phyloP scores from a whole-genome alignment of 2,797 vertebrate species.

The Melanotaenia pygmaea region DNA sequence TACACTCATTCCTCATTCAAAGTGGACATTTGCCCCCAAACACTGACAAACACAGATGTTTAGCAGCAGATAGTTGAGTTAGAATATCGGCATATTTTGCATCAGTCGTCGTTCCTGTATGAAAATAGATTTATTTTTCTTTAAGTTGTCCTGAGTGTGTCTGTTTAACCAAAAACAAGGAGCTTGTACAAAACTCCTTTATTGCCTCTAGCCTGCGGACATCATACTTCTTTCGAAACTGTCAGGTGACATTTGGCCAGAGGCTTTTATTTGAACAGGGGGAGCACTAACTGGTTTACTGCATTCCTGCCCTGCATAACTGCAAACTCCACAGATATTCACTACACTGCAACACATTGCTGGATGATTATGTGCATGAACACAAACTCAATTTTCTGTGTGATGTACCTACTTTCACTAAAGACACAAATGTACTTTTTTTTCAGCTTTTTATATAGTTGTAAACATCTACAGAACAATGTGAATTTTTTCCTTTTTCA shows the following conservation, averaged over 20 bases:
- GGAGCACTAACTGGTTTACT: constrained; percentile 41
- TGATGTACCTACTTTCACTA: constrained; percentile 70
- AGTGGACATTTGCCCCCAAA: constrained; percentile 78
- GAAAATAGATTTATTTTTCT: constrained; percentile 80
- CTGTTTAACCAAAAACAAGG: constrained; percentile 72
- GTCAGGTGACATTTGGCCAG: constrained; percentile 46
- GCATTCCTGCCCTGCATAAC: constrained; percentile 54
- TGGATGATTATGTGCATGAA: constrained; percentile 56
- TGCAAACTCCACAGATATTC: constrained; percentile 79
- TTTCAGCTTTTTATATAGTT: constrained; percentile 58
- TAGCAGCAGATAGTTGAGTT: constrained; percentile 81
- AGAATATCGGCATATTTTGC: constrained; percentile 76
- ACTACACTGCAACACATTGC: constrained; percentile 76
- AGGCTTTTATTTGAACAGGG: constrained; percentile 58
- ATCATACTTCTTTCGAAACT: constrained; percentile 34
- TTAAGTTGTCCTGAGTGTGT: constrained; percentile 83
- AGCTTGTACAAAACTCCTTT: constrained; percentile 53
- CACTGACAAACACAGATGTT: constrained; percentile 81
- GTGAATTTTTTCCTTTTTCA: constrained; percentile 39
- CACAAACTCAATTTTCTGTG: constrained; percentile 49
- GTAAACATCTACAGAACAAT: constrained; percentile 77
- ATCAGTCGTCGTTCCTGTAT: constrained; percentile 73
- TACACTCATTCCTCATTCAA: constrained; percentile 73
- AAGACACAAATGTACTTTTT: constrained; percentile 59
- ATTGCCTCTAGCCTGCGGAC: constrained; percentile 41